Evolutionary conservation across 2,888 invertebrate genomes (phyloP), one percentile per base, ranked within the genome.

Genomic region (Plebejus argus): DNA sequence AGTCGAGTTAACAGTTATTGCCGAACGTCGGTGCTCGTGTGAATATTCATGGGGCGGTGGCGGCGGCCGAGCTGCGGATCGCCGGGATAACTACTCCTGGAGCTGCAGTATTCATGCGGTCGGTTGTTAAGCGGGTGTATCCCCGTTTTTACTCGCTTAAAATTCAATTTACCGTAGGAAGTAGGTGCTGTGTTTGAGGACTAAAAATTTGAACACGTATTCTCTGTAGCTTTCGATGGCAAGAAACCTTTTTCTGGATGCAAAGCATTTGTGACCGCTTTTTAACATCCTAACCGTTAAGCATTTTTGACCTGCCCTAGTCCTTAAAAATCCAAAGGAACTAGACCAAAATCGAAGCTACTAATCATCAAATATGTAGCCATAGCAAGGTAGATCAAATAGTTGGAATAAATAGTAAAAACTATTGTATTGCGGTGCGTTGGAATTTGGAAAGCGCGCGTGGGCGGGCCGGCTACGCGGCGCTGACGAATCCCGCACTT

Each of bases 371-470:
- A 5, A 0, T 5, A 18, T 53, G 49, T 5, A 18, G 5, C 0
- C 18, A 53, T 18, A 53, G 15, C 53, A 1, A 53, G 12, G 28
- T 33, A 45, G 10, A 45, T 28, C 15, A 33, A 66, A 66, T 33
- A 66, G 28, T 28, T 33, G 28, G 66, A 66, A 53, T 53, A 53
- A 66, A 66, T 23, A 20, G 35, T 76, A 75, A 75, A 66, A 61
- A 45, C 61, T 61, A 61, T n/a, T 76, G 66, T 91, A 92, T 93
- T 93, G 92, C 93, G 89, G 89, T 91, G 92, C 93, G 89, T 91
- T 89, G 90, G 93, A 93, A 94, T 94, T 94, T 94, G 93, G 93
- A 94, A 94, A 94, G 93, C 89, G 89, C 89, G 90, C 88, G 94
- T 94, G 90, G 93, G 94, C 93, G 93, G 93, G 90, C 93, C 84